Evolutionary conservation across 2,888 invertebrate species (phyloP).

Genomic region (Drosophila buzzatii): DNA sequence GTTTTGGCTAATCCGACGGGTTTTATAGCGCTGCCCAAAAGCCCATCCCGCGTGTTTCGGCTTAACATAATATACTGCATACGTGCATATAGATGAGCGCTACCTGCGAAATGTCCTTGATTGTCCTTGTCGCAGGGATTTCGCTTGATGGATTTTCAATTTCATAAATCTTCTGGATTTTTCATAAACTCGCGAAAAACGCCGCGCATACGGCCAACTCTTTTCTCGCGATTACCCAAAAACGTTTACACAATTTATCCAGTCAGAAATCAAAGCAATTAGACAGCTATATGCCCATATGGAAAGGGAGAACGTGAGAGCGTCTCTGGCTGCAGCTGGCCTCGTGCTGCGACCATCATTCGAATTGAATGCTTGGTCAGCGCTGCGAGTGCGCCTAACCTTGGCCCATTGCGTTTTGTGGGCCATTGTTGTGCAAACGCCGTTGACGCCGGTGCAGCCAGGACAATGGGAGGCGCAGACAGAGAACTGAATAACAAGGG

Average conservation of each 20-base stretch:
- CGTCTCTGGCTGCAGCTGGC: slow-evolving; percentile 1
- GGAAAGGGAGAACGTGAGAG: neutral
- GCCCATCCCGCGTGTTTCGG: slow-evolving; percentile 42
- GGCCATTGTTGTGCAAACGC: slow-evolving; percentile 59
- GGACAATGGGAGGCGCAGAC: slow-evolving; percentile 29
- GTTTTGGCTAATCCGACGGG: slow-evolving; percentile 47
- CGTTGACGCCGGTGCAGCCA: slow-evolving; percentile 51
- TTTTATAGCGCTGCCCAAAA: slow-evolving; percentile 31
- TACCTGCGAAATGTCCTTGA: slow-evolving; percentile 34
- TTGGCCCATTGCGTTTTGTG: slow-evolving; percentile 45
- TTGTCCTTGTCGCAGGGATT: slow-evolving; percentile 13
- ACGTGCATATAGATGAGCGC: neutral
- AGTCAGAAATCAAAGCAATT: slow-evolving; percentile 7
- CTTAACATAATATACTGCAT: slow-evolving; percentile 20
- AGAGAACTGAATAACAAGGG: slow-evolving; percentile 4
- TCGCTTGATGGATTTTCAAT: slow-evolving; percentile 29
- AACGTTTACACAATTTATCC: neutral
- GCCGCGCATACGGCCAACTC: slow-evolving; percentile 12
- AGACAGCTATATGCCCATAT: neutral
- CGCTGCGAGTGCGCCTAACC: slow-evolving; percentile 44
- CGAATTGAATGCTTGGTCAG: slow-evolving; percentile 18
- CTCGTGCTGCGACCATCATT: slow-evolving; percentile 11
- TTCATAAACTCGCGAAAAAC: slow-evolving; percentile 12
- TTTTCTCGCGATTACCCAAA: slow-evolving; percentile 6
- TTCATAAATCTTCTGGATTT: slow-evolving; percentile 20